Evolutionary conservation across 2,113 vertebrate genomes (phyloP), one percentile per base, ranked within the genome.

Genomic region (Mus spicilegus): DNA sequence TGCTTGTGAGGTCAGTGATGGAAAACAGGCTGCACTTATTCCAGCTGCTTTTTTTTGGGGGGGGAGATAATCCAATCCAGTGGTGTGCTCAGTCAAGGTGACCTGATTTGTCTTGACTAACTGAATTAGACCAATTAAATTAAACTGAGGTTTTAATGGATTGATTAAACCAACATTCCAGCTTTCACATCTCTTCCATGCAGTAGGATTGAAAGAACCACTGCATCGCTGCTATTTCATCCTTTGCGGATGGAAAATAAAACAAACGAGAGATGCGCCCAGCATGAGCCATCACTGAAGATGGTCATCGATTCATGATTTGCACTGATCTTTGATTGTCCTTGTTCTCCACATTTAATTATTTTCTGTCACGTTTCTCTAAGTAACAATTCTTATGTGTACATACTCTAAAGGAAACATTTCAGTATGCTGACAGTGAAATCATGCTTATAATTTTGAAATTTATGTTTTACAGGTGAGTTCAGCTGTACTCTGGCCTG

Each of bases 41-140:
- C 46, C 36, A 87, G n/a, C 12, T 72, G 12, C 9, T 0, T 56
- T 51, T 54, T 91, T 85, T 67, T 7, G 6, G 12, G 3, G 17
- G 7, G 14, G 26, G 26, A 42, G 49, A 91, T 89, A 61, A 96
- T 73, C 84, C 12, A 46, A 30, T 72, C 36, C 84, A 95, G 65
- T 93, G 42, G 36, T 49, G 39, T 2, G 73, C 91, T 82, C 65
- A 95, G 81, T 87, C 51, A 42, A 94, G 54, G 95, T 51, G 96
- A 96, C 26, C 24, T 95, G 72, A 89, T 91, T 96, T 94, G 46
- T 81, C 93, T 94, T 65, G 89, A 93, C 49, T 94, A 97, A 96
- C 11, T 78, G n/a, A 93, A 91, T 96, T 96, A 97, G 67, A 39
- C 49, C 58, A 94, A 89, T 86, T 96, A 56, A 97, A 85, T 97